Percentiles rank a stretch among this genome's conserved stretches.
These are phyloP conservation scores for Parapristionchus giblindavisi DNA, from an alignment of 2,888 invertebrate genomes.

Conservation along the genomic window DNA sequence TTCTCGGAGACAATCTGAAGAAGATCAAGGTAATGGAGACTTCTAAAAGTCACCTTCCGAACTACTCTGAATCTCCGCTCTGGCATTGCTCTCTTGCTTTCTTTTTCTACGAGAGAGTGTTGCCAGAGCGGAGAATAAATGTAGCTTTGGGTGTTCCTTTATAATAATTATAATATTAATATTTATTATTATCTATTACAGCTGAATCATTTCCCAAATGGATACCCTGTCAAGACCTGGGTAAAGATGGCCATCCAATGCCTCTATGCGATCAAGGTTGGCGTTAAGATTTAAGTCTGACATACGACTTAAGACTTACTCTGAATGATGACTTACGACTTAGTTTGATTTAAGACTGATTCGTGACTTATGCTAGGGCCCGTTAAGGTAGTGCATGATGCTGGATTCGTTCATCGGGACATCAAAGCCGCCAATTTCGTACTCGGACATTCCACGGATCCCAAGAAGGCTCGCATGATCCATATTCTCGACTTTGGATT, in stretches of 20 bases:
- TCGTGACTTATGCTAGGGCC: no score
- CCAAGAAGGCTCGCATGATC: constrained; percentile 17
- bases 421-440: constrained; percentile 32
- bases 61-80: no score
- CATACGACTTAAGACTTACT: no score
- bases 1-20: constrained; percentile 51
- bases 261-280: constrained; percentile 33
- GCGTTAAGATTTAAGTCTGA: no score
- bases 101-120: no score
- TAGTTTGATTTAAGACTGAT: no score
- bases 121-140: no score
- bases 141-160: no score
- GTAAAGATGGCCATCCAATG: constrained; percentile 25
- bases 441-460: constrained; percentile 12
- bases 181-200: background rate
- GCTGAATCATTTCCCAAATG: constrained; percentile 24
- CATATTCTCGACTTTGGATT: constrained; percentile 34
- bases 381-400: constrained; percentile 19
- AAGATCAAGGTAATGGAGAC: constrained; percentile 38
- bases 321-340: no score
- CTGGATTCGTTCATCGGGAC: constrained; percentile 28
- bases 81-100: no score
- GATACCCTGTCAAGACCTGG: constrained; percentile 43
- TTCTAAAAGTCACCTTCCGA: no score
- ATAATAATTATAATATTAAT: background rate